Evolutionary conservation across 2,113 vertebrate species (phyloP).

Genomic region (Atherinomorus stipes): DNA sequence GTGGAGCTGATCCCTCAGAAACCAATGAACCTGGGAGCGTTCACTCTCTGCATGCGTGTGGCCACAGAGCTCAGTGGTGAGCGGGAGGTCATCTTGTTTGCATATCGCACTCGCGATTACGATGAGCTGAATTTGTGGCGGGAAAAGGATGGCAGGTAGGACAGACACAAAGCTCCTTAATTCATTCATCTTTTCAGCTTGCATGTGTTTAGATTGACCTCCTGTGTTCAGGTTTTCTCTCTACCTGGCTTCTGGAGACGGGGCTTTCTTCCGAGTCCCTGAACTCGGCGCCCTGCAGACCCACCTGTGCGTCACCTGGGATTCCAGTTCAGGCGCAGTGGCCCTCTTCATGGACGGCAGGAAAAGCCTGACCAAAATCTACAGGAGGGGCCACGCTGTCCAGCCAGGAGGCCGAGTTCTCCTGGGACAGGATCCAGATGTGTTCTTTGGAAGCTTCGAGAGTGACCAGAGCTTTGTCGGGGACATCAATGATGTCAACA

Average conservation of each 20-base stretch:
- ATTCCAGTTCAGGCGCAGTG: constrained; percentile 44
- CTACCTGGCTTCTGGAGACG: neutral
- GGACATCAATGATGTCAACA: constrained; percentile 45
- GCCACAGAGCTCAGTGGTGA: constrained; percentile 16
- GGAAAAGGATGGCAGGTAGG: constrained; percentile 53
- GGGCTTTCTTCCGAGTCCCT: neutral
- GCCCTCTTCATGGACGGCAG: constrained; percentile 35
- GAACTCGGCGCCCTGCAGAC: constrained; percentile 20
- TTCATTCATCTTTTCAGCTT: neutral
- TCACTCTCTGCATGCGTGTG: constrained; percentile 60
- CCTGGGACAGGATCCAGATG: constrained; percentile 61
- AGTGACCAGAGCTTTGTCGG: constrained; percentile 55
- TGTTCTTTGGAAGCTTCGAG: rapidly evolving
- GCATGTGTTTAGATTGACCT: no score
- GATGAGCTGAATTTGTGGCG: constrained; percentile 66
- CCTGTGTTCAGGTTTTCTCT: constrained; percentile 38
- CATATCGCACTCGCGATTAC: rapidly evolving
- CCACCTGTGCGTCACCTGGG: constrained; percentile 64
- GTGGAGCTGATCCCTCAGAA: constrained; percentile 31
- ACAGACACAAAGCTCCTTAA: neutral
- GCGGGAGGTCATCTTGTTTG: constrained; percentile 57
- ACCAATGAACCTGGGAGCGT: neutral
- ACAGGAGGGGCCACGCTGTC: constrained; percentile 10
- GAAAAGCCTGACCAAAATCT: constrained; percentile 55
- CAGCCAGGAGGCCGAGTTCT: neutral